These are phyloP conservation scores for Papilio machaon DNA, from an alignment of 1,140 invertebrate species.

Conservation along the genomic window DNA sequence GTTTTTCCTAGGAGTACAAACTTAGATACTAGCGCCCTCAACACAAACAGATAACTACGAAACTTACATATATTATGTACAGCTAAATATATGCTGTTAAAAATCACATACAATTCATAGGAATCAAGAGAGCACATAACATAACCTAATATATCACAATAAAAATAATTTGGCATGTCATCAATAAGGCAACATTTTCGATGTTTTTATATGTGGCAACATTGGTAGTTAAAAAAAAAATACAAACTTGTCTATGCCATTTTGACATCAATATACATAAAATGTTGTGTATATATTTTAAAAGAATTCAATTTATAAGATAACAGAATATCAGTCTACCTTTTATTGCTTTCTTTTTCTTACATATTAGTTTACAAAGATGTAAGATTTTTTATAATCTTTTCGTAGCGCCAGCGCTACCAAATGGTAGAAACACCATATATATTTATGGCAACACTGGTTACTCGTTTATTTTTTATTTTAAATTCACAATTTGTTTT, in stretches of 20 bases:
- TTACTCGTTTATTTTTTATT: no score
- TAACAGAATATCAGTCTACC: not conserved
- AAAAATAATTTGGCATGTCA: conserved; percentile 41
- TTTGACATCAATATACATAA: not conserved
- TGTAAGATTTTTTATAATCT: no score
- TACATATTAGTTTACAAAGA: no score
- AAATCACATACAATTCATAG: conserved; percentile 21
- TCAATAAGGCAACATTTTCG: conserved; percentile 37
- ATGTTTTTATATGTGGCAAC: conserved; percentile 14
- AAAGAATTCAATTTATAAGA: not conserved
- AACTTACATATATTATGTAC: not conserved
- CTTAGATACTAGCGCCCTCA: not conserved
- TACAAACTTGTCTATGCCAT: not conserved
- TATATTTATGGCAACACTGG: no score
- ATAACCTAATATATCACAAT: conserved; percentile 42
- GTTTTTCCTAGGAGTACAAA: conserved; percentile 6
- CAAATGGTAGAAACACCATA: not conserved
- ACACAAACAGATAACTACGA: not conserved
- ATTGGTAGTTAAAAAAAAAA: not conserved
- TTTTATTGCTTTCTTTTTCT: no score
- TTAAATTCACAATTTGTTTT: no score
- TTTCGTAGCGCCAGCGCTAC: not conserved
- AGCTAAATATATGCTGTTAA: not conserved
- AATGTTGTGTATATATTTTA: not conserved
- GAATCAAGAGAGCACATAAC: conserved; percentile 39